Evolutionary conservation across 92 coral and sea anemone species (phyloP).

Genomic region (Palythoa heliodiscus): DNA sequence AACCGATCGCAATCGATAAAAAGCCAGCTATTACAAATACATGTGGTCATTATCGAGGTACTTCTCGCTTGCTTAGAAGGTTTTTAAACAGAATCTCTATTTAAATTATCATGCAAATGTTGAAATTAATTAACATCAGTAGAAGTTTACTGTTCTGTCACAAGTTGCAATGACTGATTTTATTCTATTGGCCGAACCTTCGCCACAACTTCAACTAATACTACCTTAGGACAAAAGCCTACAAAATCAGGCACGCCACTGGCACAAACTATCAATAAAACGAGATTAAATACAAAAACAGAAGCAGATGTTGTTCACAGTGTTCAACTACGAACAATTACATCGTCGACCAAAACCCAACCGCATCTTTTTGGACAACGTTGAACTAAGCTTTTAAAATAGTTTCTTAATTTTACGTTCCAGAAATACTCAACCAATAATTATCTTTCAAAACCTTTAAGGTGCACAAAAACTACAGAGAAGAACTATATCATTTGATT

Average conservation of each 20-base stretch:
- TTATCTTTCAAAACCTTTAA: background rate
- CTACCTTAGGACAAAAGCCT: background rate
- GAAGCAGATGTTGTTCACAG: conserved; percentile 35
- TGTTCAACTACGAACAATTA: background rate
- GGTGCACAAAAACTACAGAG: background rate
- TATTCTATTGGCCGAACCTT: background rate
- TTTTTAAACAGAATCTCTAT: background rate
- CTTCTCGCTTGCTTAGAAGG: background rate
- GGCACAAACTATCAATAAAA: conserved; percentile 26
- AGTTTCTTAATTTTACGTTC: background rate
- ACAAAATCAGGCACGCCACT: conserved; percentile 1
- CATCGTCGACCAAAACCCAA: conserved; percentile 2
- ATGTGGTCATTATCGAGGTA: conserved; percentile 16
- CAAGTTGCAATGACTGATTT: background rate
- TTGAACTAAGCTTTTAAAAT: background rate
- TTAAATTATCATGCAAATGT: background rate
- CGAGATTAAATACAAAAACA: conserved; percentile 30
- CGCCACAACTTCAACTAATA: background rate
- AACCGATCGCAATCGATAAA: background rate
- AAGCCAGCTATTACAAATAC: conserved; percentile 3
- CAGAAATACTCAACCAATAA: background rate
- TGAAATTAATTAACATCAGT: background rate
- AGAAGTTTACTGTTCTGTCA: background rate
- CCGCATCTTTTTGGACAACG: background rate
- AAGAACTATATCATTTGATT: background rate